phyloP scores from a whole-genome alignment of 2,113 vertebrate species.

The Nycticorax nycticorax region DNA sequence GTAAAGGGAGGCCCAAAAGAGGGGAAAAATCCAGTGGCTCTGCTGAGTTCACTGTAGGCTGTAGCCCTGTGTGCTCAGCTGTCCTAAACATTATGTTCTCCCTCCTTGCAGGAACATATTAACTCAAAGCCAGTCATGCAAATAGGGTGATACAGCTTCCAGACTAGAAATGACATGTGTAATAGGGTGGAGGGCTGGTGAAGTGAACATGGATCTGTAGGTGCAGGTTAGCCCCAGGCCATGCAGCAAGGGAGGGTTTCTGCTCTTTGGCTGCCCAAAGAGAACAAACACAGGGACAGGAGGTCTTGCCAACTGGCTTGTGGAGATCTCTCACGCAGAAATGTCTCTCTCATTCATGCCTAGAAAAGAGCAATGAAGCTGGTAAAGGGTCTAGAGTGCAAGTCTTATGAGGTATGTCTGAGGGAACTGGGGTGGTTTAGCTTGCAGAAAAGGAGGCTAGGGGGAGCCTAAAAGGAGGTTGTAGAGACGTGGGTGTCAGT shows the following conservation, averaged over 20 bases:
- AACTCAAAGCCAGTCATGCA: background rate
- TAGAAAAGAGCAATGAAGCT: background rate
- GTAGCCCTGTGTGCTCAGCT: background rate
- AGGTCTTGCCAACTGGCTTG: background rate
- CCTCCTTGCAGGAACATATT: background rate
- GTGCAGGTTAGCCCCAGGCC: background rate
- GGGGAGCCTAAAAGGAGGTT: background rate
- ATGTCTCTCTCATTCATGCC: background rate
- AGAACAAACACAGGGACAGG: background rate
- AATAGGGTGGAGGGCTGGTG: background rate
- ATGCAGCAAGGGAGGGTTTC: background rate
- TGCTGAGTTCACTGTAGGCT: background rate
- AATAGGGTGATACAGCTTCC: background rate
- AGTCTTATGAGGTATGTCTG: background rate
- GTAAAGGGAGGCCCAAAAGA: background rate
- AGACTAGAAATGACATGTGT: rapidly evolving
- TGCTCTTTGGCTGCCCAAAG: background rate
- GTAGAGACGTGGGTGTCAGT: background rate
- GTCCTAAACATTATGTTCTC: background rate
- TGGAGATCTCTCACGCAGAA: background rate
- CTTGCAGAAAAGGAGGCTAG: background rate
- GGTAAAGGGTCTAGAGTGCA: background rate
- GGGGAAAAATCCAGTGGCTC: background rate
- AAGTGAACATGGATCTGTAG: background rate
- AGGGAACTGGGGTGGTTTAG: background rate